phyloP scores from a whole-genome alignment of 2,113 vertebrate species.

The Thermophis baileyi region DNA sequence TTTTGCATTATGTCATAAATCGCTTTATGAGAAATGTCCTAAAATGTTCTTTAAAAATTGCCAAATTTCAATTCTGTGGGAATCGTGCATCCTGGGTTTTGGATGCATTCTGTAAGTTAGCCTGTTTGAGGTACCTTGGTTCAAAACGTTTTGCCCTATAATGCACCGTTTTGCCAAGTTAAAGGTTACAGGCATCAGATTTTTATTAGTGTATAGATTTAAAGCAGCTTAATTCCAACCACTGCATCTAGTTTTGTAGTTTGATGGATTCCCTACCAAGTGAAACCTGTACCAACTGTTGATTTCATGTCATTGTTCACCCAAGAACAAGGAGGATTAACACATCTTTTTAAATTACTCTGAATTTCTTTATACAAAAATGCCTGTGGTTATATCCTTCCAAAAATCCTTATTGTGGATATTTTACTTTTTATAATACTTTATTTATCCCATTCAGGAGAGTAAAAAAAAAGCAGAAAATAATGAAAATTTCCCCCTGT shows the following conservation, averaged over 20 bases:
- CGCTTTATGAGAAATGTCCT: neutral
- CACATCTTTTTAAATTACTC: neutral
- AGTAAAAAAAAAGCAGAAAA: neutral
- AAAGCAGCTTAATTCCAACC: neutral
- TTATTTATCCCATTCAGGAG: neutral
- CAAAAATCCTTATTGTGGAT: neutral
- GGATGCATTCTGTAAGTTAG: neutral
- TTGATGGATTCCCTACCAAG: neutral
- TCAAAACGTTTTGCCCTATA: neutral
- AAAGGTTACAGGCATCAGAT: neutral
- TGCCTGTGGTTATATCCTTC: neutral
- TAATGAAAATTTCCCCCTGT: neutral
- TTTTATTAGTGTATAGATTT: neutral
- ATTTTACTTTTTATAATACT: neutral
- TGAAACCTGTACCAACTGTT: neutral
- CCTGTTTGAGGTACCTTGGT: neutral
- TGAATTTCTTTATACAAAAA: neutral
- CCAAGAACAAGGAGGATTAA: neutral
- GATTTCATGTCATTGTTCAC: neutral
- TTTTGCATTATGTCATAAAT: neutral
- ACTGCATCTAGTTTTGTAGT: neutral
- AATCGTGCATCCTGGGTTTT: neutral
- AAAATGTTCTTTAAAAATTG: too few species aligned
- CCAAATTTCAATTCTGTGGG: neutral
- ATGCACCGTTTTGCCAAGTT: neutral